Evolutionary conservation across 2,113 vertebrate species (phyloP), one percentile per base, ranked within the genome.

Genomic region (Antennarius striatus): DNA sequence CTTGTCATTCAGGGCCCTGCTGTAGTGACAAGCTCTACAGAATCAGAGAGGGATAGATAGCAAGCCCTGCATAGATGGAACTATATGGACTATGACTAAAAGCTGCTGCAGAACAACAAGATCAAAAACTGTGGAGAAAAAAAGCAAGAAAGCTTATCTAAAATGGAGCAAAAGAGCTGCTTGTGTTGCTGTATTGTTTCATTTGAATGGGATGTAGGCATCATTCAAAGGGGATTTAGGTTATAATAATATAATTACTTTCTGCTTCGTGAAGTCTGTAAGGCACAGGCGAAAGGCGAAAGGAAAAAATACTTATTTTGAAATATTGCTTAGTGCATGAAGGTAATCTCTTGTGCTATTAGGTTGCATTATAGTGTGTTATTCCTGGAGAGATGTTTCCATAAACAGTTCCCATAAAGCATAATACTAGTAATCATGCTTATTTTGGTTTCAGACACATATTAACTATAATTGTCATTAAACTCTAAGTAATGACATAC

Each of bases 1-100:
- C 89, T 81, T 57, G 1, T 66, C 72, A 63, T 45, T 82, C 85
- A 83, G 83, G 70, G 69, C 55, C 78, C 59, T 54, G 29, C 39
- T 77, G 55, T 55, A 81, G 63, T 73, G 54, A 54, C 49, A 68
- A 49, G 69, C 53, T 73, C 51, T 68, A 65, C 40, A 43, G 42
- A 78, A 52, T 12, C 48, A 72, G 28, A 73, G 54, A 11, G 48
- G 78, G 70, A 49, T n/a, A 67, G 75, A 77, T 60, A 49, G 53
- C 51, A 45, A 72, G 52, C 53, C 60, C 57, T 63, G 52, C 52
- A 51, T 63, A 45, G 11, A 4, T 36, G 46, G 15, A 48, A 63
- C 57, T 4, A 1, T n/a, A 47, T 66, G 63, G 58, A 68, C 69
- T 67, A 60, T 81, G 69, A 68, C 74, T 66, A 69, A 56, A 81